Base-by-base conservation (phyloP, 1,140 invertebrate species). In the Apis dorsata region DNA sequence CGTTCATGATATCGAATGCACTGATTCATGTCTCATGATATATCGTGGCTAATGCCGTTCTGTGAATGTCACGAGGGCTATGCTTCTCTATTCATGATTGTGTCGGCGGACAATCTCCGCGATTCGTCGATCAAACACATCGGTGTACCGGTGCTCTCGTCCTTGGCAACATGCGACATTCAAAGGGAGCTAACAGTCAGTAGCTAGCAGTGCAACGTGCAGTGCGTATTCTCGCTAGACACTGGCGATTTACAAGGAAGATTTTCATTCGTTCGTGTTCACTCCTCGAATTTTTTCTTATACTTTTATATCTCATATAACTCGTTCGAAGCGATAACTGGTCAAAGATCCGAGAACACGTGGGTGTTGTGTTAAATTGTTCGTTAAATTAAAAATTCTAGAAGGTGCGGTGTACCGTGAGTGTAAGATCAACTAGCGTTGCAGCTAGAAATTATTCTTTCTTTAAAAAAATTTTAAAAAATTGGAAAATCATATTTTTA, bases 1-100 rank as follows among this genome's bases (percentile, higher is more conserved):
- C 85, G 86, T 87, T 85, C 79, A 83, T 90, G 88, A 90, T 75
- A 73, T 90, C 80, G 86, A 90, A 90, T 90, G 88, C 85, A 83
- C 81, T 90, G 88, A 91, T 90, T 82, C 65, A 86, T 87, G 86
- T 86, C 80, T 83, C 69, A 81, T 88, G 88, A 89, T 60, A 85
- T 73, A 84, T 76, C 81, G 66, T 85, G 85, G 71, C 49, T 74
- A 86, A 63, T 87, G 86, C 86, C 86, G 75, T 79, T 87, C 85
- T 79, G 81, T 87, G 86, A 87, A 82, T 86, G 85, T 87, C 85
- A 80, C 85, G 85, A 82, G 85, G 81, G 81, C 80, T 76, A 82
- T 81, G 53, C 28, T 82, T 77, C 68, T 68, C 49, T 77, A 79
- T 73, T 84, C 62, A 80, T 80, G 82, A 84, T 63, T 44, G 77